These are phyloP conservation scores for Montipora capricornis DNA, from an alignment of 64 coral and sea anemone species.

Conservation along the genomic window DNA sequence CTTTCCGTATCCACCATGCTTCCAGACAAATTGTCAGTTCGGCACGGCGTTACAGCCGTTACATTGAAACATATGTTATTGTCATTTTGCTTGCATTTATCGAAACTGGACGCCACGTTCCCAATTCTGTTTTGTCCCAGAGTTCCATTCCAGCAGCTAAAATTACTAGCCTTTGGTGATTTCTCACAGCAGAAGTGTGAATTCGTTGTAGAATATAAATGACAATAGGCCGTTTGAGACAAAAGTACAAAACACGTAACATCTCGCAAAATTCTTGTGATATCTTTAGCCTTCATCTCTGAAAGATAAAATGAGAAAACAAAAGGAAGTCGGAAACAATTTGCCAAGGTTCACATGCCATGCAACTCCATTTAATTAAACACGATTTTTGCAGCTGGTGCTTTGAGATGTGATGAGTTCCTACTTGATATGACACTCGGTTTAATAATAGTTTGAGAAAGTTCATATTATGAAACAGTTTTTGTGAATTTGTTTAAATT, in stretches of 20 bases:
- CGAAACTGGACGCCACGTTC: not conserved
- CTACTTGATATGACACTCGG: no score
- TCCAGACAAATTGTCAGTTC: not conserved
- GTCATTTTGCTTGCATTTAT: not conserved
- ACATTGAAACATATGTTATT: slow-evolving; percentile 8
- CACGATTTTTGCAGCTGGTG: not conserved
- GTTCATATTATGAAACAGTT: no score
- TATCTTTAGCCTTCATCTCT: slow-evolving; percentile 13
- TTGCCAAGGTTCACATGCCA: slow-evolving; percentile 11
- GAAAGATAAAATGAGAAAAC: slow-evolving; percentile 18
- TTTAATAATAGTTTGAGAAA: no score
- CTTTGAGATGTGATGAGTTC: no score
- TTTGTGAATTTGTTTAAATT: no score
- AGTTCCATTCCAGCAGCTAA: slow-evolving; percentile 46
- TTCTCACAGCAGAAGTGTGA: slow-evolving; percentile 25
- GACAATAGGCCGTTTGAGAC: not conserved
- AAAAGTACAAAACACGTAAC: not conserved
- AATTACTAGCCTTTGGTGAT: not conserved
- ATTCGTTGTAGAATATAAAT: not conserved
- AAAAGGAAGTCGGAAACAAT: not conserved
- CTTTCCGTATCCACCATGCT: not conserved
- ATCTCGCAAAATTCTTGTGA: not conserved
- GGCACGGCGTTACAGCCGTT: not conserved
- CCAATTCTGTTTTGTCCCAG: not conserved
- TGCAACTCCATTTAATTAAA: slow-evolving; percentile 4